A percentile compares a stretch with the other conserved stretches of the same genome.
Conservation (phyloP, 2,888 invertebrate species). For the Balanococcus diminutus region DNA sequence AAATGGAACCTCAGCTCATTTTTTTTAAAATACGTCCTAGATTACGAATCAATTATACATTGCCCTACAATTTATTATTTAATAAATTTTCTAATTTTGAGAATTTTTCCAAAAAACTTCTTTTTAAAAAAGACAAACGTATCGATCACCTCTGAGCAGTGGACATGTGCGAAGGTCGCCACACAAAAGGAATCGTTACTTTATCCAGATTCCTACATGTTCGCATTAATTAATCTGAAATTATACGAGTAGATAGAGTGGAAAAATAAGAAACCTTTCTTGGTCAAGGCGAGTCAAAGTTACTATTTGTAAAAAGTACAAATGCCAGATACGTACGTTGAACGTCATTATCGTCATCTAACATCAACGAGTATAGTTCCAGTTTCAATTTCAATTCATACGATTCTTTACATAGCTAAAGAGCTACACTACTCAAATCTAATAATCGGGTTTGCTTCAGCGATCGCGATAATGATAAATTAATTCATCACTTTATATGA, state of each 20-base stretch:
- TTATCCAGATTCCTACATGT: constrained; percentile 30
- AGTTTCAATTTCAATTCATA: background rate
- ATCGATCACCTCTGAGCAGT: background rate
- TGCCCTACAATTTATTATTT: too few relatives aligned
- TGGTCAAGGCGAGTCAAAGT: constrained; percentile 33
- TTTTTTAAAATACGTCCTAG: too few relatives aligned
- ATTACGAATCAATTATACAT: too few relatives aligned
- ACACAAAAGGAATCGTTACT: constrained; percentile 4
- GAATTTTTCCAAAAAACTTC: background rate
- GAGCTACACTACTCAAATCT: too few relatives aligned
- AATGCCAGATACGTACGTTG: background rate
- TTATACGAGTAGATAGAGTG: background rate
- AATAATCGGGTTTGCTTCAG: background rate
- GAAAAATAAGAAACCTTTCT: constrained; percentile 35
- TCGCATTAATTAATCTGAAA: background rate
- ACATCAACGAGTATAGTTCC: background rate
- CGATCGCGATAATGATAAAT: constrained; percentile 27
- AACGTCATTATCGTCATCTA: background rate
- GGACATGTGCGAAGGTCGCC: background rate
- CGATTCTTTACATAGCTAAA: background rate
- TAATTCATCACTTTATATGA: constrained; percentile 4
- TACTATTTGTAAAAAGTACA: background rate
- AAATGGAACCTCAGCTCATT: too few relatives aligned
- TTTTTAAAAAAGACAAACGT: background rate
- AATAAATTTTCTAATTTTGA: too few relatives aligned